A percentile compares a stretch with the other conserved stretches of the same genome.
These are phyloP conservation scores for Callosobruchus maculatus DNA, from an alignment of 2,888 invertebrate species.

Conservation along the genomic window DNA sequence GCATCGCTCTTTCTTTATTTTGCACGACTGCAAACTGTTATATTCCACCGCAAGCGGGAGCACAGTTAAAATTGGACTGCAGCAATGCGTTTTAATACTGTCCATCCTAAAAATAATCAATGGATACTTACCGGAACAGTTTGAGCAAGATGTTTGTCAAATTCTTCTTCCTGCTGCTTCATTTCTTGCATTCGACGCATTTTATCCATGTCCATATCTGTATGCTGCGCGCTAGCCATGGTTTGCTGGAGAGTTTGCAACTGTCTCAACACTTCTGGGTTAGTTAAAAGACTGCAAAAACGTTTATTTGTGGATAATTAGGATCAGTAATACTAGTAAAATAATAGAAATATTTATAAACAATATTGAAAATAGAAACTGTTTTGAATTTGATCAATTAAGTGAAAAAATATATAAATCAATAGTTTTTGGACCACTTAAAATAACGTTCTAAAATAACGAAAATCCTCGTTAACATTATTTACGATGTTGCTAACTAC, in stretches of 20 bases:
- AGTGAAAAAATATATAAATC: too few species aligned
- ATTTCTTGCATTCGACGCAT: slow-evolving; percentile 65
- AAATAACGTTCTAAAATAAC: too few species aligned
- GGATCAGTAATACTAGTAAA: not conserved
- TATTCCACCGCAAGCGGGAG: too few species aligned
- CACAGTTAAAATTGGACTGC: too few species aligned
- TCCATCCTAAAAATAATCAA: not conserved
- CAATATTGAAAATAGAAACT: too few species aligned
- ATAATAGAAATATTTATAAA: not conserved
- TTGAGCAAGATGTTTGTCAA: slow-evolving; percentile 71
- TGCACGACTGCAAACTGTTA: too few species aligned
- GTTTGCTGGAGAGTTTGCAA: slow-evolving; percentile 66
- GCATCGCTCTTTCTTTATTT: too few species aligned
- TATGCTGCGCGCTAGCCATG: slow-evolving; percentile 49
- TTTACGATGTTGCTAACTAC: too few species aligned
- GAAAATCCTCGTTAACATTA: too few species aligned
- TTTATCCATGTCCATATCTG: slow-evolving; percentile 64
- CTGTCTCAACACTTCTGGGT: slow-evolving; percentile 86
- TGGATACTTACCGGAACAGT: slow-evolving; percentile 60
- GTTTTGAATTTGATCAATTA: too few species aligned
- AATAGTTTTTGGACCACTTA: too few species aligned
- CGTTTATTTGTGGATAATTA: not conserved
- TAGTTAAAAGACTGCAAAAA: slow-evolving; percentile 65
- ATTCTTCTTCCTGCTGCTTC: slow-evolving; percentile 71
- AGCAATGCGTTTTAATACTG: too few species aligned